Evolutionary conservation across 2,113 vertebrate genomes (phyloP).

Genomic region (Paedocypris sp.): DNA sequence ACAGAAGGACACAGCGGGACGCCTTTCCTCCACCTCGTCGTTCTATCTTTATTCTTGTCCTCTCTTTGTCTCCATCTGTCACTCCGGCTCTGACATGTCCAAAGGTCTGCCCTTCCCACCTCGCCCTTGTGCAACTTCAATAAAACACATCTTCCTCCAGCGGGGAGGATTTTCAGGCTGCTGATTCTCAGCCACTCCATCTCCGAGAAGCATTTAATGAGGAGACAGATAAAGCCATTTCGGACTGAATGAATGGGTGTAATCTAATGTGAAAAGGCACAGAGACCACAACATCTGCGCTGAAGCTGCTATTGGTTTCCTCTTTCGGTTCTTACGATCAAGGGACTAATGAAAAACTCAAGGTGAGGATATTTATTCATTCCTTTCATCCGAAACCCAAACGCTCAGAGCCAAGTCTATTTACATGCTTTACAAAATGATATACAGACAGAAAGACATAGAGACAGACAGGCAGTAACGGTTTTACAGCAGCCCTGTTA

Average conservation of each 20-base stretch:
- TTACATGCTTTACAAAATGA: too few relatives aligned
- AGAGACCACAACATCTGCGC: background rate
- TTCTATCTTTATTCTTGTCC: conserved; percentile 4
- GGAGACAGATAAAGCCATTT: background rate
- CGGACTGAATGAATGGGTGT: background rate
- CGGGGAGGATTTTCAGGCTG: conserved; percentile 1
- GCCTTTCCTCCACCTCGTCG: conserved; percentile 4
- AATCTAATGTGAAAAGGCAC: background rate
- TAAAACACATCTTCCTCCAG: conserved; percentile 5
- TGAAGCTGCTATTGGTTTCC: conserved; percentile 17
- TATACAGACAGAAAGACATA: too few relatives aligned
- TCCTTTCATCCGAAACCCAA: too few relatives aligned
- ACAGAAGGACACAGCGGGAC: conserved; percentile 40
- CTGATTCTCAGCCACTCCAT: background rate
- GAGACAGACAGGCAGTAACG: too few relatives aligned
- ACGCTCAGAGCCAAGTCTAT: too few relatives aligned
- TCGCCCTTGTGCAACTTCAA: background rate
- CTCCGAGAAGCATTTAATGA: conserved; percentile 1
- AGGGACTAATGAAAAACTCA: background rate
- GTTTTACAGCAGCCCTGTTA: too few relatives aligned
- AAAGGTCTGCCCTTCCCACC: conserved; percentile 5
- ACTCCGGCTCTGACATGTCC: conserved; percentile 13
- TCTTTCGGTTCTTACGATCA: conserved; percentile 4
- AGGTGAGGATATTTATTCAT: background rate
- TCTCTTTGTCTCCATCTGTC: conserved; percentile 16